Evolutionary conservation across 2,113 vertebrate species (phyloP), one percentile per base, ranked within the genome.

Genomic region (Phocoena phocoena): DNA sequence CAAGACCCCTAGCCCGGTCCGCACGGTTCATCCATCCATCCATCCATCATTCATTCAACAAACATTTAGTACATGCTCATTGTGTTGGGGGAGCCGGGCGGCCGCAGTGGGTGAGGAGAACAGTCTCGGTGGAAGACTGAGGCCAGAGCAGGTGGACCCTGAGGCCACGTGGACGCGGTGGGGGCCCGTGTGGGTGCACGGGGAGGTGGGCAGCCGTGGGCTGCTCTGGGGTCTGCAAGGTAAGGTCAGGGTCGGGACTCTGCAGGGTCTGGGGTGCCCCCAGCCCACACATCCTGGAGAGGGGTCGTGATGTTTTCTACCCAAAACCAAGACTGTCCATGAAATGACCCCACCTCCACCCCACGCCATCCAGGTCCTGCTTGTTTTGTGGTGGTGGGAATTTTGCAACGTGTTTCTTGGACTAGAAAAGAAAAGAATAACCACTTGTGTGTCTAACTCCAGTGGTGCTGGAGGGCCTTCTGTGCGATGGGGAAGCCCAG

Each of bases 401-500:
- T 55, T 25, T 14, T 2, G 11, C 63, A 17, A 1, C 1, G 1
- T 87, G 20, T 58, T 87, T 94, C 67, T 71, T 41, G 25, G 67
- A 67, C 36, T 21, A 53, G 33, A n/a, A 82, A 76, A 58, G 17
- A 25, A 50, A 74, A 70, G 47, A 53, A 20, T 82, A 80, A 3
- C n/a, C 23, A 4, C 17, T 5, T 9, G 26, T 25, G 11, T 11
- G 3, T 14, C 0, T 33, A 60, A 7, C 25, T 71, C 53, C n/a
- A 15, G 68, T 3, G 55, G 23, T 17, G 28, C 79, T 14, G 11
- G 41, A 41, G 23, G 70, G 26, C 20, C 28, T 68, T 70, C 63
- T 3, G 1, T 0, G 9, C 28, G 38, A 6, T 1, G 1, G 9
- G 53, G 63, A 65, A 23, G 14, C 31, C 13, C 0, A 33, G 31